These are phyloP conservation scores for Crotophaga sulcirostris DNA, from an alignment of 2,113 vertebrate genomes.

Conservation along the genomic window DNA sequence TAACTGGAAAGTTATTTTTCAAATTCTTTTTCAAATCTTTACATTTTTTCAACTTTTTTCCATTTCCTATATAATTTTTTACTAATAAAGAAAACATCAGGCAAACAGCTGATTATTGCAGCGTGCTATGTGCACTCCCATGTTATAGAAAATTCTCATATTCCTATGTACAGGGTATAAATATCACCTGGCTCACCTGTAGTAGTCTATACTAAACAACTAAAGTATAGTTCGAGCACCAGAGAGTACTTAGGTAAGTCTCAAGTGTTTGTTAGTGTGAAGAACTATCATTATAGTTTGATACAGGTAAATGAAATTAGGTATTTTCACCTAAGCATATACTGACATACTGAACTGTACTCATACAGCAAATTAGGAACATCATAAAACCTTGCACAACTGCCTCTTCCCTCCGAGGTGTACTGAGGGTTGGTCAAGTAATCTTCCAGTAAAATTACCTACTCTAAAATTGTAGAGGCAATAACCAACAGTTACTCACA, in stretches of 20 bases:
- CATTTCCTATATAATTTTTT: background rate
- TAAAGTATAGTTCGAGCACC: fast-evolving
- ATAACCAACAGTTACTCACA: background rate
- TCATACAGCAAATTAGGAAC: background rate
- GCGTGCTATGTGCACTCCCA: background rate
- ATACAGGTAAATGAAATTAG: background rate
- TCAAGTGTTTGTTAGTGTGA: background rate
- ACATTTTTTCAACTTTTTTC: background rate
- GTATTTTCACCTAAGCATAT: background rate
- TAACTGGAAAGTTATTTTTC: background rate
- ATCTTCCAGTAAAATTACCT: background rate
- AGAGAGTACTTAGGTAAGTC: background rate
- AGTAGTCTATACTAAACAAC: background rate
- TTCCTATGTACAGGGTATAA: background rate
- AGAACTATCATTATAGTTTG: background rate
- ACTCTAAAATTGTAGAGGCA: background rate
- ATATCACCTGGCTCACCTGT: background rate
- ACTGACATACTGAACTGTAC: background rate
- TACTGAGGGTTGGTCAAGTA: background rate
- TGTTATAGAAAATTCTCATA: background rate
- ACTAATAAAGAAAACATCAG: background rate
- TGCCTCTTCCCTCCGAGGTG: background rate
- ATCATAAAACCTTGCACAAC: background rate
- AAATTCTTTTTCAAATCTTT: background rate
- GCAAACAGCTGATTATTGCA: background rate